Conservation (phyloP, 2,797 vertebrate species). For the Eupleurogrammus muticus region DNA sequence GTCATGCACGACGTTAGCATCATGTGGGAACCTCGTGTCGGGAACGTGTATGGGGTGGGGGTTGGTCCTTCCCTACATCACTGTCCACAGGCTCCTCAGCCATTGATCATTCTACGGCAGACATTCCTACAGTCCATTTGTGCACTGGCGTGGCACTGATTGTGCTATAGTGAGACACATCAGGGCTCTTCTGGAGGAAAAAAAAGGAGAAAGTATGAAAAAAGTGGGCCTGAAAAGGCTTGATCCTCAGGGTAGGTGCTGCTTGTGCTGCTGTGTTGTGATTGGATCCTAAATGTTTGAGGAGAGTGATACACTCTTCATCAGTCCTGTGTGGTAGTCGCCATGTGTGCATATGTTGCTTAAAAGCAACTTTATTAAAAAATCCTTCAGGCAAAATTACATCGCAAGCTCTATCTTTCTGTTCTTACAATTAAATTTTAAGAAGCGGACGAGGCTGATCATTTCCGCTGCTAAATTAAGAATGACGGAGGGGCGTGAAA, state of each 20-base stretch:
- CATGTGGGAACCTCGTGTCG: slow-evolving; percentile 21
- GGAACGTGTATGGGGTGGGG: background rate
- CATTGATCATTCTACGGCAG: slow-evolving; percentile 51
- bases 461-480: background rate
- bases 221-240: slow-evolving; percentile 54
- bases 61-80: slow-evolving; percentile 11
- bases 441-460: slow-evolving; percentile 2
- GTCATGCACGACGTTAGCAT: slow-evolving; percentile 31
- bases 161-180: slow-evolving; percentile 41
- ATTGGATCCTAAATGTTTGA: slow-evolving; percentile 18
- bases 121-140: slow-evolving; percentile 64
- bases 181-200: slow-evolving; percentile 12
- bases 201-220: slow-evolving; percentile 16
- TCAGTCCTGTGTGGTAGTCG: background rate
- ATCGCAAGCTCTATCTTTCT: slow-evolving; percentile 4
- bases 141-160: slow-evolving; percentile 72
- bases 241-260: slow-evolving; percentile 15
- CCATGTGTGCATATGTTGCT: slow-evolving; percentile 27
- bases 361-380: slow-evolving; percentile 22
- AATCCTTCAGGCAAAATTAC: slow-evolving; percentile 3
- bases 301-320: background rate
- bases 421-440: background rate
- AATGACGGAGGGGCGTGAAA: slow-evolving; percentile 8
- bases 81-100: slow-evolving; percentile 6
- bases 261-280: slow-evolving; percentile 34